phyloP scores from a whole-genome alignment of 2,113 vertebrate species.

The Oncorhynchus clarkii region DNA sequence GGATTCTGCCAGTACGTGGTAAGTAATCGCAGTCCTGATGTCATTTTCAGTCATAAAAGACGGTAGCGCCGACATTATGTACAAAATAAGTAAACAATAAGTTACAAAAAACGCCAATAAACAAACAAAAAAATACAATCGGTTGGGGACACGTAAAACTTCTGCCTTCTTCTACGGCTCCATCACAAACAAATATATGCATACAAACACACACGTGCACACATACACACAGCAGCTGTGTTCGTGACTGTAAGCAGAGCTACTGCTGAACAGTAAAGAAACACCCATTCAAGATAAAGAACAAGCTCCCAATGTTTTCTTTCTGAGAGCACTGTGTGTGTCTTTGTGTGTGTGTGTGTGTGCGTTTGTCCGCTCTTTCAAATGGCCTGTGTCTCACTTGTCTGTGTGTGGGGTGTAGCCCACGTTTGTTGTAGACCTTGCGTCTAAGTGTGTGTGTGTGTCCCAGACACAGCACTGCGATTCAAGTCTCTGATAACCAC shows the following conservation, averaged over 20 bases:
- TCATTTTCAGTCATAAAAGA: no score
- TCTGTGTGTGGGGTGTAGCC: background rate
- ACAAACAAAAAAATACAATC: no score
- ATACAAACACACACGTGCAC: background rate
- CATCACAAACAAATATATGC: no score
- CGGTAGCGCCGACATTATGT: no score
- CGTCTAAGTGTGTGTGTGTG: constrained; percentile 5
- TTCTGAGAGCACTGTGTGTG: constrained; percentile 38
- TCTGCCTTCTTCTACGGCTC: no score
- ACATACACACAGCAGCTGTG: constrained; percentile 21
- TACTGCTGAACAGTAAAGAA: constrained; percentile 57
- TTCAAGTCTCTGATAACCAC: constrained; percentile 48
- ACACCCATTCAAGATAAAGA: constrained; percentile 57
- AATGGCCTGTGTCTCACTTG: constrained; percentile 41
- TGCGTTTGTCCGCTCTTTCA: constrained; percentile 15
- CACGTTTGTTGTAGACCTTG: constrained; percentile 4
- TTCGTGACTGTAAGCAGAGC: constrained; percentile 47
- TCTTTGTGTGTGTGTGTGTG: background rate
- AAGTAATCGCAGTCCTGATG: no score
- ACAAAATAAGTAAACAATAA: no score
- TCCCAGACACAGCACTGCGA: constrained; percentile 52
- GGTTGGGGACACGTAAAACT: no score
- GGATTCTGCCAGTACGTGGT: no score
- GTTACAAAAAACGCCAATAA: no score
- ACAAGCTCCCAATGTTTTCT: constrained; percentile 56